Evolutionary conservation across 2,797 vertebrate genomes (phyloP), one percentile per base, ranked within the genome.

Genomic region (Megaceryle alcyon): DNA sequence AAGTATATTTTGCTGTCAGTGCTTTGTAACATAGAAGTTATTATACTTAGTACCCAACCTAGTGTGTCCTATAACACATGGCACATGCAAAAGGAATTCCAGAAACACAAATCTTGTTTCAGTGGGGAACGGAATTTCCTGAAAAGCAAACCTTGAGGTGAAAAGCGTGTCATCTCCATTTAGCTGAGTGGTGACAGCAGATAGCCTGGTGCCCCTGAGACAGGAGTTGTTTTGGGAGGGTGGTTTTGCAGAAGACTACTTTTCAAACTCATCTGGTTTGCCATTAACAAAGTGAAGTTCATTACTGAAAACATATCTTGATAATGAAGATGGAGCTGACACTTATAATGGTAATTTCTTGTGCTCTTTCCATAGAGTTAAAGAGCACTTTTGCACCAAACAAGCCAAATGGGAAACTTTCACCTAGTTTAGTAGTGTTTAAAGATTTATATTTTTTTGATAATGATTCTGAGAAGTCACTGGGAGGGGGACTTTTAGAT

Each of bases 111-210:
- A n/a, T 22, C 11, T 56, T 26, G 31, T 44, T 31, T 28, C 10
- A 29, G 26, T 15, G 31, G 48, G 63, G 56, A 79, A 29, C 33
- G 92, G 56, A 60, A 79, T 70, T 92, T 71, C 48, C 83, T 76
- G 81, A 39, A 41, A 82, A 79, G 53, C 75, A 44, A 82, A 53
- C 12, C 3, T 25, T 12, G 84, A 44, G 12, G 16, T 41, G 57
- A 39, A 48, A 12, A 80, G 49, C 8, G 0, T 5, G 12, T 61
- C 25, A 12, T 16, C 41, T 73, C 37, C 1, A 2, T 49, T 20
- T 2, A 1, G 29, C 41, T 35, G 11, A 35, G 70, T 1, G 2
- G 39, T 0, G 2, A 54, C 7, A 61, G 33, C 10, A 0, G 46
- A 28, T 33, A 33, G 35, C 54, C 51, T 44, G 9, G 7, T 56